phyloP scores from a whole-genome alignment of 1,140 invertebrate genomes.

The Drosophila varians region DNA sequence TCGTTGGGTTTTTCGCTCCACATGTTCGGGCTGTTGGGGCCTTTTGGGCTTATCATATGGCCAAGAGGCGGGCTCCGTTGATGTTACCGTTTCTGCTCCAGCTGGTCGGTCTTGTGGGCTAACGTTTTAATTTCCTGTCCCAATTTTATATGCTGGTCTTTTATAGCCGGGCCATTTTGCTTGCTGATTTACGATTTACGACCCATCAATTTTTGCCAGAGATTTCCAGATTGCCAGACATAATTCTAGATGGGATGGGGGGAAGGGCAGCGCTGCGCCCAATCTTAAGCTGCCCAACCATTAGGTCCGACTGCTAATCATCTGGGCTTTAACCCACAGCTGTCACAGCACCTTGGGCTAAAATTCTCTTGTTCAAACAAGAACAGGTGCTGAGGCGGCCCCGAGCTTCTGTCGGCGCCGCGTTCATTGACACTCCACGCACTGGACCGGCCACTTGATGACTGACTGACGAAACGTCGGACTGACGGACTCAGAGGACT shows the following conservation, averaged over 20 bases:
- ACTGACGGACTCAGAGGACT: background rate
- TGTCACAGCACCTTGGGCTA: conserved; percentile 35
- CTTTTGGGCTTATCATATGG: conserved; percentile 40
- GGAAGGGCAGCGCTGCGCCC: too few species aligned
- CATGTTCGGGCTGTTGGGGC: conserved; percentile 18
- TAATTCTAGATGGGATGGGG: conserved; percentile 3
- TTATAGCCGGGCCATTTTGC: conserved; percentile 28
- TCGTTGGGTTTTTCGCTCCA: conserved; percentile 48
- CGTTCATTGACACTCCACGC: conserved; percentile 64
- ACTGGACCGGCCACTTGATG: conserved; percentile 40
- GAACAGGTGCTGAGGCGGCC: conserved; percentile 30
- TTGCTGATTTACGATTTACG: conserved; percentile 37
- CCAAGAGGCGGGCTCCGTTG: conserved; percentile 10
- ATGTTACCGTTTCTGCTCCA: conserved; percentile 48
- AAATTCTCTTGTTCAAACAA: conserved; percentile 23
- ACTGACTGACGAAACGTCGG: conserved; percentile 1
- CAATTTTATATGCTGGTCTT: conserved; percentile 38
- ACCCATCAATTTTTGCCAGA: conserved; percentile 23
- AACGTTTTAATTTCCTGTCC: conserved; percentile 68
- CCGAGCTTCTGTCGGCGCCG: conserved; percentile 6
- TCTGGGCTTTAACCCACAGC: conserved; percentile 38
- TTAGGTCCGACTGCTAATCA: conserved; percentile 28
- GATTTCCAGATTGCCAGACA: conserved; percentile 2
- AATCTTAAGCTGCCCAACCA: conserved; percentile 2
- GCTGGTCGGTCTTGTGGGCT: conserved; percentile 31